phyloP scores from a whole-genome alignment of 2,113 vertebrate genomes.

The Caracal caracal region DNA sequence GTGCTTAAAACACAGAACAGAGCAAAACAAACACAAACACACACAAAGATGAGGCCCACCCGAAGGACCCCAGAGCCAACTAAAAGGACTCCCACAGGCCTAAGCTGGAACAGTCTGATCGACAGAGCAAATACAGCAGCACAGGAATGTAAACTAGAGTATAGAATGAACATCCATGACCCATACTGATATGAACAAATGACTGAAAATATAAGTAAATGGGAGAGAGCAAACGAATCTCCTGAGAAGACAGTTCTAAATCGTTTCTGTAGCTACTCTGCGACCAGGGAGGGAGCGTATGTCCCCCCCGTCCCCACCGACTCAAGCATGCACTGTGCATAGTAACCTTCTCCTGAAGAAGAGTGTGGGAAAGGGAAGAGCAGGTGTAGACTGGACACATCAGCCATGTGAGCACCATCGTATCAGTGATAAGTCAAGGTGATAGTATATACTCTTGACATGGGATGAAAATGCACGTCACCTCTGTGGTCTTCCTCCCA shows the following conservation, averaged over 20 bases:
- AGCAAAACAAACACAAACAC: background rate
- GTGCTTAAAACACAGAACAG: background rate
- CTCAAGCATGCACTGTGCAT: background rate
- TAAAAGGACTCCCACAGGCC: background rate
- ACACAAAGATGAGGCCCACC: background rate
- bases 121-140: background rate
- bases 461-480: background rate
- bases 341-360: background rate
- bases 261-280: background rate
- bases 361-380: too few species aligned
- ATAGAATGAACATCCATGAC: background rate
- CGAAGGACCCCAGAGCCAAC: background rate
- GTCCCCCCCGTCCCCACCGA: too few species aligned
- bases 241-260: background rate
- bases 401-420: background rate
- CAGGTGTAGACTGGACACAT: background rate
- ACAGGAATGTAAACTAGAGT: background rate
- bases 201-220: too few species aligned
- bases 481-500: background rate
- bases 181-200: background rate
- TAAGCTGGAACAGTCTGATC: background rate
- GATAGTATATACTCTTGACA: background rate
- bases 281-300: background rate
- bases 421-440: fast-evolving
- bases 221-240: background rate